phyloP scores from a whole-genome alignment of 2,113 vertebrate species.

The Coptodon rendalli region DNA sequence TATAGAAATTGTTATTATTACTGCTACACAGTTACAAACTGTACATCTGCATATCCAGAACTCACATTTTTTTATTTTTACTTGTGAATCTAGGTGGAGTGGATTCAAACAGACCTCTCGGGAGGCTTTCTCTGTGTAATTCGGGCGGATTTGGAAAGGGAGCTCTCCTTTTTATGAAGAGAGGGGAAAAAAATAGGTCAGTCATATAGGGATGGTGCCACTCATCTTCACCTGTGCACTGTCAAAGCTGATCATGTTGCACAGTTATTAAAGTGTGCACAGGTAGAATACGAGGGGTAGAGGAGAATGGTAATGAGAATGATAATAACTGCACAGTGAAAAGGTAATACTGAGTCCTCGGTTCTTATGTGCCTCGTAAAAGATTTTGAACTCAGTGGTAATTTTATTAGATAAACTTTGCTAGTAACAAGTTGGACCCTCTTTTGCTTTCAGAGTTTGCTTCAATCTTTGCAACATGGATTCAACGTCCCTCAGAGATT shows the following conservation, averaged over 20 bases:
- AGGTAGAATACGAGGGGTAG: background rate
- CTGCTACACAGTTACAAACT: background rate
- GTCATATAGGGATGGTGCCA: background rate
- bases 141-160: background rate
- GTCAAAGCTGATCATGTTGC: background rate
- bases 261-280: background rate
- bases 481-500: background rate
- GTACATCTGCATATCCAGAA: background rate
- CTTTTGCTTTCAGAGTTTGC: background rate
- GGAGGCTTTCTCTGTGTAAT: background rate
- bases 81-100: background rate
- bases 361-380: background rate
- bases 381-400: background rate
- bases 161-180: background rate
- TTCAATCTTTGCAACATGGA: background rate
- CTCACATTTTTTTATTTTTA: background rate
- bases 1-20: background rate
- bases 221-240: background rate
- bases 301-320: background rate
- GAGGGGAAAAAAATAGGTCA: background rate
- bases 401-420: background rate
- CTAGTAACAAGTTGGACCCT: background rate
- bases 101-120: background rate
- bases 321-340: background rate
- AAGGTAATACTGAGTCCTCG: background rate